Evolutionary conservation across 2,888 invertebrate species (phyloP).

Genomic region (Drosophila imparisetae): DNA sequence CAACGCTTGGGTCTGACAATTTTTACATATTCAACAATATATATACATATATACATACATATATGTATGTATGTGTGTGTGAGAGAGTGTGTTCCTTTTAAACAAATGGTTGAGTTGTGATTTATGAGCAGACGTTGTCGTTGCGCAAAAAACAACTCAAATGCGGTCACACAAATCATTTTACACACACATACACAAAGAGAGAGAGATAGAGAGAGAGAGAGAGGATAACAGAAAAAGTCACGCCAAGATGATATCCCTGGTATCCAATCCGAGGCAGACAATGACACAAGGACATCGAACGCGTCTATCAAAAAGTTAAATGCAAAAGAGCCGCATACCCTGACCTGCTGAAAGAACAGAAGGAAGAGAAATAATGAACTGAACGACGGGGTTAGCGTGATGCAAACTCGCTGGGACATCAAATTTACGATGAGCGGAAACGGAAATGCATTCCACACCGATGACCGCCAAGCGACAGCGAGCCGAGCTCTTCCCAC

Average conservation of each 20-base stretch:
- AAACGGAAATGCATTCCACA: constrained; percentile 56
- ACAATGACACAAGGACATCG: constrained; percentile 43
- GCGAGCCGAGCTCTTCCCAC: not conserved
- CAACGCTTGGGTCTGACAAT: constrained; percentile 23
- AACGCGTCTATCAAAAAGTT: constrained; percentile 18
- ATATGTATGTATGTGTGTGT: not conserved
- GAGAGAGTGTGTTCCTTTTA: constrained; percentile 10
- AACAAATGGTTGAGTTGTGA: constrained; percentile 51
- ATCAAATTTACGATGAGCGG: constrained; percentile 42
- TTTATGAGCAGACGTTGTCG: constrained; percentile 51
- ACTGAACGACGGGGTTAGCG: constrained; percentile 26
- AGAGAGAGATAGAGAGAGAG: not conserved
- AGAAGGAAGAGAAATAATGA: constrained; percentile 36
- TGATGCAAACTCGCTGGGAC: constrained; percentile 52
- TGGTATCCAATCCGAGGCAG: constrained; percentile 15
- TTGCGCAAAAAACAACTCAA: constrained; percentile 40
- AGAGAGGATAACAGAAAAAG: constrained; percentile 4
- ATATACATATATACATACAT: not conserved
- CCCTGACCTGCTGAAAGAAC: constrained; percentile 35
- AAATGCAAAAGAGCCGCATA: constrained; percentile 16
- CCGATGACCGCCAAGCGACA: constrained; percentile 15
- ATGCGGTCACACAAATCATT: constrained; percentile 68
- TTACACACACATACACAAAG: constrained; percentile 28
- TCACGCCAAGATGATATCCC: constrained; percentile 28
- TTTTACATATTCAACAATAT: constrained; percentile 9